These are phyloP conservation scores for Eulithis prunata DNA, from an alignment of 2,888 invertebrate species.

Conservation along the genomic window DNA sequence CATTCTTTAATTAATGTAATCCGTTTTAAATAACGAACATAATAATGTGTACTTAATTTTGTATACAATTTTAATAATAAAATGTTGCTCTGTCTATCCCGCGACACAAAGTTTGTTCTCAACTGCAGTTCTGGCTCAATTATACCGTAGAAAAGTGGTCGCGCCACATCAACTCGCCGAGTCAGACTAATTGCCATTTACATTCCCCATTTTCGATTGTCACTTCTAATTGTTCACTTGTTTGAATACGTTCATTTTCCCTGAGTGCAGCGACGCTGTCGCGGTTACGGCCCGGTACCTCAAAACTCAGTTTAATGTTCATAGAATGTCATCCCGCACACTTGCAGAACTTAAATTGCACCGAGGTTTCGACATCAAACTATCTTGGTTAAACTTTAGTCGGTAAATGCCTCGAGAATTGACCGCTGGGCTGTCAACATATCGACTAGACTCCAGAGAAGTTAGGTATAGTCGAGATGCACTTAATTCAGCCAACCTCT, in stretches of 20 bases:
- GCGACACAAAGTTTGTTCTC: background rate
- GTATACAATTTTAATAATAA: too few relatives aligned
- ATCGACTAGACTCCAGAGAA: conserved; percentile 5
- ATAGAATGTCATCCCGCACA: background rate
- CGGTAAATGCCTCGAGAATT: conserved; percentile 5
- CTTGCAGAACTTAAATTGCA: background rate
- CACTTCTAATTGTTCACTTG: conserved; percentile 11
- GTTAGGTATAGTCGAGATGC: conserved; percentile 22
- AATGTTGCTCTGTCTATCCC: too few relatives aligned
- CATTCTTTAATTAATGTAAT: too few relatives aligned
- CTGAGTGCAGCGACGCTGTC: background rate
- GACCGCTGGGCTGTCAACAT: background rate
- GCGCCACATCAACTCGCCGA: conserved; percentile 1
- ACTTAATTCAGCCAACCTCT: conserved; percentile 13
- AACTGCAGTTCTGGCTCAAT: conserved; percentile 9
- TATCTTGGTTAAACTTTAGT: background rate
- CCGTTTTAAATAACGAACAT: too few relatives aligned
- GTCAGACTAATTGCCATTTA: conserved; percentile 8
- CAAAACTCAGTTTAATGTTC: background rate
- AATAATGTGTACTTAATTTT: too few relatives aligned
- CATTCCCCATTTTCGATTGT: conserved; percentile 10
- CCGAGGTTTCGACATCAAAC: background rate
- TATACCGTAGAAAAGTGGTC: background rate
- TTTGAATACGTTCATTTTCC: conserved; percentile 4
- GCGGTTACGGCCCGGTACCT: background rate